Percentiles rank a stretch among this genome's conserved stretches.
Conservation (phyloP, 2,113 vertebrate species). For the Aphyosemion australe region DNA sequence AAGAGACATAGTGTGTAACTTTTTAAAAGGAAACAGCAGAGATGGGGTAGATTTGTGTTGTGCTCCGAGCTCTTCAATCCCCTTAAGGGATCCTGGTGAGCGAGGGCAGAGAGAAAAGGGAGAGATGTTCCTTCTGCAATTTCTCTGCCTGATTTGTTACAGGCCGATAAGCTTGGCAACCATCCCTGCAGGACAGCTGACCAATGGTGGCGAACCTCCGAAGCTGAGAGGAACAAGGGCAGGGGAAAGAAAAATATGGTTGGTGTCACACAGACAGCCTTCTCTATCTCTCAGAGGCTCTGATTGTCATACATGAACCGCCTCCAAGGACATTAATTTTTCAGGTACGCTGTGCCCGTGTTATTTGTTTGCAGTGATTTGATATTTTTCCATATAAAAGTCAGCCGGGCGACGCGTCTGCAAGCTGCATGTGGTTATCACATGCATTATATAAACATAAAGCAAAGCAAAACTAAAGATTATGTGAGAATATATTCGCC, state of each 20-base stretch:
- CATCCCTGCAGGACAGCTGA: conserved; percentile 66
- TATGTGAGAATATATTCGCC: conserved; percentile 5
- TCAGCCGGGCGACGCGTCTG: conserved; percentile 33
- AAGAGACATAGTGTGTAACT: conserved; percentile 14
- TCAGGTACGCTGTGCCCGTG: conserved; percentile 35
- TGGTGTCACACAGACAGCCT: conserved; percentile 19
- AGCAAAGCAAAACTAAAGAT: conserved; percentile 32
- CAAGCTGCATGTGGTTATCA: conserved; percentile 51
- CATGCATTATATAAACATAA: conserved; percentile 48
- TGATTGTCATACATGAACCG: conserved; percentile 66
- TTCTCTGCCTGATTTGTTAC: conserved; percentile 70
- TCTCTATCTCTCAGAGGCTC: conserved; percentile 41
- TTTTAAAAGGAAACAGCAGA: conserved; percentile 10
- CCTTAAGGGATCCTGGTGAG: conserved; percentile 50
- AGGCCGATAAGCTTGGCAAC: conserved; percentile 55
- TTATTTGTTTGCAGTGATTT: conserved; percentile 63
- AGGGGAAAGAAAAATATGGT: not conserved
- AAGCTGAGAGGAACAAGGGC: conserved; percentile 28
- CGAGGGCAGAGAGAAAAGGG: conserved; percentile 39
- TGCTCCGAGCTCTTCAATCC: conserved; percentile 55
- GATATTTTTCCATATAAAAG: conserved; percentile 64
- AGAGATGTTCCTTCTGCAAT: conserved; percentile 59
- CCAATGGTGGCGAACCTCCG: conserved; percentile 41
- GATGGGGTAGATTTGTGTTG: conserved; percentile 39
- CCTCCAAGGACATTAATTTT: conserved; percentile 65